A percentile compares a stretch with the other conserved stretches of the same genome.
phyloP scores from a whole-genome alignment of 1,140 invertebrate genomes.

The Saccostrea glomerata region DNA sequence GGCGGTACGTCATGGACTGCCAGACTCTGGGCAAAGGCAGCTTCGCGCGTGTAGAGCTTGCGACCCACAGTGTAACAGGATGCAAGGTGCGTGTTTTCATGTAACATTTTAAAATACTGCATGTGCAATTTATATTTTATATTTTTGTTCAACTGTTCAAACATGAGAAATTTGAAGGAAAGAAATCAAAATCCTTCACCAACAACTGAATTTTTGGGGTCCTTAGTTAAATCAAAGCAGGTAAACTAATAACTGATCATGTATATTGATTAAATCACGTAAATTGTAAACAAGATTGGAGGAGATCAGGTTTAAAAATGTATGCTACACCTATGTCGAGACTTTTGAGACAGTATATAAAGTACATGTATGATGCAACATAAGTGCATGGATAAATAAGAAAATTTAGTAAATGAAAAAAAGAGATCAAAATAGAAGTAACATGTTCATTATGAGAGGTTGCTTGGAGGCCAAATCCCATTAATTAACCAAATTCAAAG shows the following conservation, averaged over 20 bases:
- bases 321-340: too few species aligned
- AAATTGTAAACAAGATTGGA: too few species aligned
- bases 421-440: neutral
- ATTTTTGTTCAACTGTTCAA: too few species aligned
- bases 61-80: conserved; percentile 76
- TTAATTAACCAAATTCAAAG: neutral
- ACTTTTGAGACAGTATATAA: neutral
- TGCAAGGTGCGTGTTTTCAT: conserved; percentile 72
- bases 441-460: neutral
- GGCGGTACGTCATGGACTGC: conserved; percentile 78
- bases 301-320: too few species aligned
- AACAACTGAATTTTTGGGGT: too few species aligned
- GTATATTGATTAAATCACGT: too few species aligned
- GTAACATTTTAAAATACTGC: too few species aligned
- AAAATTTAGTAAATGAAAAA: neutral
- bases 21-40: conserved; percentile 78
- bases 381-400: neutral
- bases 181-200: too few species aligned
- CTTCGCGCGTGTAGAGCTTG: conserved; percentile 79
- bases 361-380: neutral
- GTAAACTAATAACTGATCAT: too few species aligned
- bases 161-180: too few species aligned
- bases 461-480: neutral
- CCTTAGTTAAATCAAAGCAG: too few species aligned
- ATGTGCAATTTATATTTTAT: too few species aligned